Evolutionary conservation across 2,113 vertebrate genomes (phyloP).

Genomic region (Vulpes ferrilata): DNA sequence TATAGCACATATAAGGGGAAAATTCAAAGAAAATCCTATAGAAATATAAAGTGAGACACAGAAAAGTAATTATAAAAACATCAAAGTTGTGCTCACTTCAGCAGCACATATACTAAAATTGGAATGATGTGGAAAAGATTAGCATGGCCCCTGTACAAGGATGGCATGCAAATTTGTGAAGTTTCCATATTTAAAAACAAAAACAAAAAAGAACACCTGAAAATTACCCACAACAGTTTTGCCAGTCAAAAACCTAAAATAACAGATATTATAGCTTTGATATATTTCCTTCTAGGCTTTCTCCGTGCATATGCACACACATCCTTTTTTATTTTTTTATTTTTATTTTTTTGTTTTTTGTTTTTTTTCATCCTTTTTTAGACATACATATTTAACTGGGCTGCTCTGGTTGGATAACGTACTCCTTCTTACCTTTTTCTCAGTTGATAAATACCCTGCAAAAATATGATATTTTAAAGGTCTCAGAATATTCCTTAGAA

Average conservation of each 20-base stretch:
- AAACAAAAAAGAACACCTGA: background rate
- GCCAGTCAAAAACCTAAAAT: background rate
- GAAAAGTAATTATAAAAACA: background rate
- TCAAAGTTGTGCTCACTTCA: background rate
- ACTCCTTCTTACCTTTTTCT: background rate
- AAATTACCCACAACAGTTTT: background rate
- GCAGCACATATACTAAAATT: background rate
- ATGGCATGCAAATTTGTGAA: background rate
- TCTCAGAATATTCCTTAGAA: background rate
- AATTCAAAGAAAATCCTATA: background rate
- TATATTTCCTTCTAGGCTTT: background rate
- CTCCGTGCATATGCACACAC: background rate
- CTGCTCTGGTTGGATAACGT: background rate
- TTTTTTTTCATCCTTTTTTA: background rate
- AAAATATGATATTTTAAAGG: conserved; percentile 1
- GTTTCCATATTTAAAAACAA: background rate
- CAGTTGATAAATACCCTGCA: background rate
- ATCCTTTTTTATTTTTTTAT: background rate
- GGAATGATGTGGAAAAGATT: background rate
- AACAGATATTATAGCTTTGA: background rate
- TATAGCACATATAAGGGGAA: background rate
- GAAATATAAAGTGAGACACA: background rate
- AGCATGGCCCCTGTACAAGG: background rate
- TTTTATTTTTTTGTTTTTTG: too few species aligned
- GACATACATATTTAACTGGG: background rate